These are phyloP conservation scores for Palythoa grandiflora DNA, from an alignment of 92 coral and sea anemone species.

Conservation along the genomic window DNA sequence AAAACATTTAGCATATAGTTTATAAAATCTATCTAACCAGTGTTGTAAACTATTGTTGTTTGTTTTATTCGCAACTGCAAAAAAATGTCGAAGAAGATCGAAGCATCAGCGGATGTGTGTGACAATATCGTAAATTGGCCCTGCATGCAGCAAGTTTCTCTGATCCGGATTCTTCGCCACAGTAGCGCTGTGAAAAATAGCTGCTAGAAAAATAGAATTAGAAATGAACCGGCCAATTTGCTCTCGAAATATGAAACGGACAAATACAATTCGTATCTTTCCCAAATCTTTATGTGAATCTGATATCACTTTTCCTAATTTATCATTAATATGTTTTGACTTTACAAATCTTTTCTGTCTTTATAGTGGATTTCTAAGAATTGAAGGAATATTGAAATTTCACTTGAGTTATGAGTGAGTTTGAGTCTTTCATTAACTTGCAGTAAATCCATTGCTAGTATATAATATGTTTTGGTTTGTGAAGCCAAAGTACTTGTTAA, in stretches of 20 bases:
- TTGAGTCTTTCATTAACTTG: too few species aligned
- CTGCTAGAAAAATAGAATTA: background rate
- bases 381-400: too few species aligned
- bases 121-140: background rate
- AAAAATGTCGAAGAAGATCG: background rate
- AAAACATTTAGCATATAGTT: background rate
- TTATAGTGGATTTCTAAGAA: too few species aligned
- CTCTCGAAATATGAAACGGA: background rate
- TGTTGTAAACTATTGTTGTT: background rate
- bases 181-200: background rate
- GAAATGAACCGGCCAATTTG: background rate
- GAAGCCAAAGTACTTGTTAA: too few species aligned
- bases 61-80: background rate
- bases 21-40: background rate
- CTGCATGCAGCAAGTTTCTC: background rate
- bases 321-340: background rate
- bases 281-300: background rate
- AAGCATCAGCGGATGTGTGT: slow-evolving; percentile 26
- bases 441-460: too few species aligned
- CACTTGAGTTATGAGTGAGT: too few species aligned
- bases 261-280: background rate
- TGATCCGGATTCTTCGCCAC: background rate
- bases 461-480: background rate
- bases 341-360: background rate
- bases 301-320: slow-evolving; percentile 11